A percentile compares a stretch with the other conserved stretches of the same genome.
phyloP scores from a whole-genome alignment of 2,888 invertebrate genomes.

The Volucella bombylans region DNA sequence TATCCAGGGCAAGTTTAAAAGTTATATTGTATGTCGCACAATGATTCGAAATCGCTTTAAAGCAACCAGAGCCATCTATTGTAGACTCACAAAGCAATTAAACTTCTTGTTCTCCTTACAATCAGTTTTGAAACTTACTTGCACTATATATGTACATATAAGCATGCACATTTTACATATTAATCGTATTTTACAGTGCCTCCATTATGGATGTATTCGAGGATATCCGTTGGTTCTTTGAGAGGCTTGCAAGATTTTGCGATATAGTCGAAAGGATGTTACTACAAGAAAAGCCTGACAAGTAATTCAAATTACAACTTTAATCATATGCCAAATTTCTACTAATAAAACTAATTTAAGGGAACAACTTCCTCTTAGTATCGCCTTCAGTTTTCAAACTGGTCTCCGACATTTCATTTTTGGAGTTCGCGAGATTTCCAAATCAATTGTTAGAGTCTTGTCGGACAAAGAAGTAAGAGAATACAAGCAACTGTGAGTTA shows the following conservation, averaged over 20 bases:
- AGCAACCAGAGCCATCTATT: too few species aligned
- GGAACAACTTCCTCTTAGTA: slow-evolving; percentile 52
- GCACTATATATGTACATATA: neutral
- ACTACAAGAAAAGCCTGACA: slow-evolving; percentile 62
- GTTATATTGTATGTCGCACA: too few species aligned
- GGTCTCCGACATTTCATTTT: slow-evolving; percentile 75
- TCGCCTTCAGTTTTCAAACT: slow-evolving; percentile 66
- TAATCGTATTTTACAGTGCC: neutral
- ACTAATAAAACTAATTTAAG: slow-evolving; percentile 13
- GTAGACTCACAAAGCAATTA: too few species aligned
- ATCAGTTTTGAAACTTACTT: too few species aligned
- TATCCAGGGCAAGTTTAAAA: too few species aligned
- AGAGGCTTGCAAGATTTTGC: slow-evolving; percentile 72
- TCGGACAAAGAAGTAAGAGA: slow-evolving; percentile 75
- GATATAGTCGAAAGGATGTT: slow-evolving; percentile 73
- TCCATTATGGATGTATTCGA: slow-evolving; percentile 59
- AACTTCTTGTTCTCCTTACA: too few species aligned
- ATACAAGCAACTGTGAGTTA: slow-evolving; percentile 75
- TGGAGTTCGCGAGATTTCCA: slow-evolving; percentile 75
- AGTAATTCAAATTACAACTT: slow-evolving; percentile 43
- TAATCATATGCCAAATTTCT: neutral
- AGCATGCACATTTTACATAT: neutral
- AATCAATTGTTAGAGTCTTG: slow-evolving; percentile 74
- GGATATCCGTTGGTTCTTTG: slow-evolving; percentile 75
- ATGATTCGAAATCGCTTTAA: too few species aligned